Conservation (phyloP, 2,113 vertebrate species). For the Ptilonorhynchus violaceus region DNA sequence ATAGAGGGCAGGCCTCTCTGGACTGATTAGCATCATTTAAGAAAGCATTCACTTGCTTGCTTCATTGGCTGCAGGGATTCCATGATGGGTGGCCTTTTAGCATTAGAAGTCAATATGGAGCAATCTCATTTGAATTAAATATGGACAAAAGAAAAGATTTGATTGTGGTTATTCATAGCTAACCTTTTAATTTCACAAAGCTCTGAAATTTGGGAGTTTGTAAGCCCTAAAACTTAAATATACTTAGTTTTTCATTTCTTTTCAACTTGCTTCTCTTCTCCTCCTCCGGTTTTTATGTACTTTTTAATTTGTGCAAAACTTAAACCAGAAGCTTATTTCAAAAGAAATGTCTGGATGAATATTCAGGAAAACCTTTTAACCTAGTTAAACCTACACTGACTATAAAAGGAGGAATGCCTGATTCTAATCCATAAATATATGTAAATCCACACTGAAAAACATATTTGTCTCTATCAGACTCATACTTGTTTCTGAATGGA, state of each 20-base stretch:
- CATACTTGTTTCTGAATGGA: conserved; percentile 48
- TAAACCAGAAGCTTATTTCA: conserved; percentile 46
- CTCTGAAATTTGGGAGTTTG: conserved; percentile 58
- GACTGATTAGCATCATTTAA: conserved; percentile 99
- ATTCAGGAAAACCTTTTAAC: conserved; percentile 65
- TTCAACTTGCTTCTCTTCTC: background rate
- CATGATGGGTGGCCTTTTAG: conserved; percentile 91
- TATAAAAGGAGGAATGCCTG: conserved; percentile 52
- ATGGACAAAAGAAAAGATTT: conserved; percentile 77
- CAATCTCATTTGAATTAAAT: conserved; percentile 87
- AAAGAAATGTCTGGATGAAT: conserved; percentile 49
- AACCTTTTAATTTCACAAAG: conserved; percentile 75
- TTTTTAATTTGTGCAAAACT: conserved; percentile 50
- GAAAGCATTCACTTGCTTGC: conserved; percentile 85
- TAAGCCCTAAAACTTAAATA: conserved; percentile 57
- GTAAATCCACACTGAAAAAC: conserved; percentile 70
- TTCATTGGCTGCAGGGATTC: conserved; percentile 80
- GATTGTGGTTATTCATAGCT: conserved; percentile 74
- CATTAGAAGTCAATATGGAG: conserved; percentile 86
- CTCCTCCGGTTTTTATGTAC: conserved; percentile 26
- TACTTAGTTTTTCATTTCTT: conserved; percentile 51
- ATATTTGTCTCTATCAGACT: conserved; percentile 58
- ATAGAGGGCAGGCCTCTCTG: conserved; percentile 90
- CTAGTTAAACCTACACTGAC: conserved; percentile 46
- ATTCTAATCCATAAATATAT: conserved; percentile 63